phyloP scores from a whole-genome alignment of 2,797 vertebrate genomes.

The Esox lucius region DNA sequence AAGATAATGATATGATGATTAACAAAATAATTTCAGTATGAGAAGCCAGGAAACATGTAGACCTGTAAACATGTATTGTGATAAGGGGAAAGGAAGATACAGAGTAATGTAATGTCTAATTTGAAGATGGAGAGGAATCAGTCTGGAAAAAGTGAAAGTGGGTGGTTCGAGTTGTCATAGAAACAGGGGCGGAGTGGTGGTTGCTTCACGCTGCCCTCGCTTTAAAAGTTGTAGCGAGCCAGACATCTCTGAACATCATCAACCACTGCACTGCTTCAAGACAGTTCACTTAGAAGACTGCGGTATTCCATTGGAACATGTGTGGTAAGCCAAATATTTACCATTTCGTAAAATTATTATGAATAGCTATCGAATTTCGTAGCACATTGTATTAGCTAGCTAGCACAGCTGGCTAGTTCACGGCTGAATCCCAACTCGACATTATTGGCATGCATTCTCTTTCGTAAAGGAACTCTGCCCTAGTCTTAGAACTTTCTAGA shows the following conservation, averaged over 20 bases:
- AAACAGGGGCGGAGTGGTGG: not conserved
- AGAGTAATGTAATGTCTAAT: too few species aligned
- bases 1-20: too few species aligned
- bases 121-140: too few species aligned
- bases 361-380: not conserved
- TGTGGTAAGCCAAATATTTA: not conserved
- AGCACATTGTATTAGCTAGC: not conserved
- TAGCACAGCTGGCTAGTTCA: not conserved
- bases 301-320: not conserved
- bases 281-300: not conserved
- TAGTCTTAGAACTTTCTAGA: not conserved
- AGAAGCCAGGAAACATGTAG: too few species aligned
- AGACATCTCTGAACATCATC: not conserved
- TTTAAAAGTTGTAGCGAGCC: slow-evolving; percentile 1
- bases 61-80: too few species aligned
- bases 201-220: not conserved
- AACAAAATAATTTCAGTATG: too few species aligned
- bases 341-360: not conserved
- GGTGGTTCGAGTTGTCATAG: not conserved
- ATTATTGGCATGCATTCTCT: not conserved
- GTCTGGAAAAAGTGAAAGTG: too few species aligned
- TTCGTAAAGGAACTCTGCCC: not conserved
- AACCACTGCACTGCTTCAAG: not conserved
- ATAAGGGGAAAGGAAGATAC: too few species aligned
- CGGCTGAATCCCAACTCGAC: not conserved